Conservation (phyloP, 2,888 invertebrate genomes). For the Oeneis ivallda region DNA sequence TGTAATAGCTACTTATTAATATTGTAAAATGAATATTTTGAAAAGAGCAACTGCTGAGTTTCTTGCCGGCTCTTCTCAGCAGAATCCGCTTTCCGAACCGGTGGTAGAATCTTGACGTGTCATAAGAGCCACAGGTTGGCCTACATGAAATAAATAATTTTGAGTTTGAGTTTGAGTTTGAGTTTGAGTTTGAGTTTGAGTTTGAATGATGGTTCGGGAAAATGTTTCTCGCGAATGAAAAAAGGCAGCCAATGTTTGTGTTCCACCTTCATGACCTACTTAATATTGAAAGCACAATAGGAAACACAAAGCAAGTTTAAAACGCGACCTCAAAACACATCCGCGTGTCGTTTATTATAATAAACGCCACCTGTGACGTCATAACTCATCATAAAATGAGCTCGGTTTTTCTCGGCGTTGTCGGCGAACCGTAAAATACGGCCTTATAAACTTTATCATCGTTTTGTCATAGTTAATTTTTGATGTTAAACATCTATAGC, state of each 20-base stretch:
- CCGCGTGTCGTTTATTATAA: slow-evolving; percentile 42
- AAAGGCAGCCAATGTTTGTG: slow-evolving; percentile 3
- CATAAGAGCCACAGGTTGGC: no score
- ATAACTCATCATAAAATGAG: slow-evolving; percentile 47
- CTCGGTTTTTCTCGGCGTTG: slow-evolving; percentile 44
- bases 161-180: no score
- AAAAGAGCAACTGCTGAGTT: no score
- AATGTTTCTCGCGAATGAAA: background rate
- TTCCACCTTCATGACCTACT: slow-evolving; percentile 18
- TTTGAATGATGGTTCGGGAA: background rate
- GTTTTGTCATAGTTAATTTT: slow-evolving; percentile 6
- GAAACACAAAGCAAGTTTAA: slow-evolving; percentile 22
- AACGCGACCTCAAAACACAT: slow-evolving; percentile 30
- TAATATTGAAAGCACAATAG: slow-evolving; percentile 27
- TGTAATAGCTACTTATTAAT: no score
- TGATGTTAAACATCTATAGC: no score
- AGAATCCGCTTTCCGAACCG: no score
- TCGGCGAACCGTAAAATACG: slow-evolving; percentile 41
- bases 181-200: no score
- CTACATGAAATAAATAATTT: no score
- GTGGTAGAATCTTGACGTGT: no score
- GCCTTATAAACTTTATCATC: slow-evolving; percentile 39
- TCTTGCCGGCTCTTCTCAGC: no score
- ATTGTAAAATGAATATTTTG: no score
- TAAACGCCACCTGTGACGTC: slow-evolving; percentile 42